These are phyloP conservation scores for Meandrusa payeni DNA, from an alignment of 2,888 invertebrate genomes.

Conservation along the genomic window DNA sequence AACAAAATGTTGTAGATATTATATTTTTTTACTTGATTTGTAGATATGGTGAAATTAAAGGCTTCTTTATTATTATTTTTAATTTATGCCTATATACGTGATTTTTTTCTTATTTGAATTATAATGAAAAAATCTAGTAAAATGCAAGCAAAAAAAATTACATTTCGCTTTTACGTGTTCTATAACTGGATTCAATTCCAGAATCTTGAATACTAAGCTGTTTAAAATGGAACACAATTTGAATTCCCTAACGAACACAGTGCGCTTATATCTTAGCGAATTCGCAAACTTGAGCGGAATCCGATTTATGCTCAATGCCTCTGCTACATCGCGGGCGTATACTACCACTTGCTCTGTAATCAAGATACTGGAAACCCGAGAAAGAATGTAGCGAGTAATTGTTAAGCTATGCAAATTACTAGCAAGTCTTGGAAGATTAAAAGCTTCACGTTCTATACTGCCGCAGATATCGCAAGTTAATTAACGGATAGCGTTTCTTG, in stretches of 20 bases:
- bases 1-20: too few relatives aligned
- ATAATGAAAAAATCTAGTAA: too few relatives aligned
- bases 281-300: conserved; percentile 17
- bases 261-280: conserved; percentile 6
- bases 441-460: conserved; percentile 42
- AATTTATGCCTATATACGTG: too few relatives aligned
- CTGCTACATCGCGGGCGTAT: conserved; percentile 17
- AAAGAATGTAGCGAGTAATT: conserved; percentile 69
- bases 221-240: conserved; percentile 14
- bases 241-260: conserved; percentile 14
- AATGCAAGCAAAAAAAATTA: too few relatives aligned
- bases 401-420: conserved; percentile 71
- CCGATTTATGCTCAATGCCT: conserved; percentile 12
- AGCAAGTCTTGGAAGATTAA: conserved; percentile 36
- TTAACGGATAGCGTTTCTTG: conserved; percentile 42
- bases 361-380: conserved; percentile 40
- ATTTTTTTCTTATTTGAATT: too few relatives aligned
- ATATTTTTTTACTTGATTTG: too few relatives aligned
- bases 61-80: too few relatives aligned
- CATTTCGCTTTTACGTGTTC: too few relatives aligned
- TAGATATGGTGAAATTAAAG: too few relatives aligned
- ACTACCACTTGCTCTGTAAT: conserved; percentile 28
- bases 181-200: not conserved
- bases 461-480: conserved; percentile 55
- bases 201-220: conserved; percentile 1